Conservation (phyloP, 2,113 vertebrate species). For the Python bivittatus region DNA sequence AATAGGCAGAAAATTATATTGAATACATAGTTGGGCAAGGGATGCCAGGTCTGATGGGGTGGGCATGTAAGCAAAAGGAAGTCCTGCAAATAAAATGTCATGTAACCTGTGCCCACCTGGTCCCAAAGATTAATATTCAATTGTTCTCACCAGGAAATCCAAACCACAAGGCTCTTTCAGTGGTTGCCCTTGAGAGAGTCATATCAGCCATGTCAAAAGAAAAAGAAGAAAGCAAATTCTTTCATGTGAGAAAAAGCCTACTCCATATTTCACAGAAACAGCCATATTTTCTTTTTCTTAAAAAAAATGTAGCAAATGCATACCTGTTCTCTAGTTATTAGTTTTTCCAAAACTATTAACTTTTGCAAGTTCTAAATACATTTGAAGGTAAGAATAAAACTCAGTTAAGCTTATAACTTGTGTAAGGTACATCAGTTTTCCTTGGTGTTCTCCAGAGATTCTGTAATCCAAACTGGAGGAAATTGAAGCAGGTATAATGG, state of each 20-base stretch:
- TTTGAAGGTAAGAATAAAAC: background rate
- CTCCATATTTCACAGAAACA: background rate
- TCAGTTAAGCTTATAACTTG: background rate
- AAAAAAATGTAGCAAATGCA: background rate
- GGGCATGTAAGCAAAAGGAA: background rate
- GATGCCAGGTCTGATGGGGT: background rate
- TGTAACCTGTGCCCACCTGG: background rate
- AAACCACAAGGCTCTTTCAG: conserved; percentile 14
- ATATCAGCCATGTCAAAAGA: background rate
- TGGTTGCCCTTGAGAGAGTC: background rate
- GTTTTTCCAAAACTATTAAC: background rate
- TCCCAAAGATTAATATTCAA: conserved; percentile 8
- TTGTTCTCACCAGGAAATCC: conserved; percentile 28
- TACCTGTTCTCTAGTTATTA: background rate
- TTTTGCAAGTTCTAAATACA: background rate
- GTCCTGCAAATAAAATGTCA: background rate
- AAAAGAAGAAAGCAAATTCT: background rate
- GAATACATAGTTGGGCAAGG: no score
- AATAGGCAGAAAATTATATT: background rate
- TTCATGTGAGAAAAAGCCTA: background rate
- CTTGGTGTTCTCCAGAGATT: background rate
- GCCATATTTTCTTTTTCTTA: background rate
- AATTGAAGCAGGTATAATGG: background rate
- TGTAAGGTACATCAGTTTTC: background rate
- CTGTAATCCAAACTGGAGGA: background rate